Base-by-base conservation (phyloP, 2,113 vertebrate genomes). In the Elanoides forficatus region DNA sequence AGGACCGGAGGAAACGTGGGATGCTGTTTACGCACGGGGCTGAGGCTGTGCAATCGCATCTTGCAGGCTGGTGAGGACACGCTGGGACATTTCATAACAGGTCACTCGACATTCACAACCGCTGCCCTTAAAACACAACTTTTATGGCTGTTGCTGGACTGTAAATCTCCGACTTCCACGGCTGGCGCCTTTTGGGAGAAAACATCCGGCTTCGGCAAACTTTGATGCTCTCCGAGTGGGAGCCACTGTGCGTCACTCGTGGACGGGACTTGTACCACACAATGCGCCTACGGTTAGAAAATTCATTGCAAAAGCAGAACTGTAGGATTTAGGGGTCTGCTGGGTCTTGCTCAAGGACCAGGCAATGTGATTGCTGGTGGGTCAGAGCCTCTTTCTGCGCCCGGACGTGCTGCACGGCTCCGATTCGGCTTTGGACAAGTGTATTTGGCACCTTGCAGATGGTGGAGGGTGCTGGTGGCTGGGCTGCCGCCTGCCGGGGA, bases 351-450 rank as follows among this genome's bases (percentile, higher is more conserved):
- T 85, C 87, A 48, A 66, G 23, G 63, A 25, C 8, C 2, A 3
- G 30, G 18, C 30, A 10, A 8, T 3, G 75, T 0, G 18, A 7
- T 13, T 6, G 23, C 16, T 9, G 34, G 4, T 2, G 29, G 67
- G 47, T 10, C 11, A 0, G 29, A 38, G 73, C 40, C 65, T 66
- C 76, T 71, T 91, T 68, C 81, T 47, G n/a, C 10, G 0, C 76
- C 84, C 4, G 0, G 81, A 11, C 2, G 0, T 1, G 6, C 71
- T 15, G 42, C 7, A 1, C 1, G 8, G 48, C 79, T 68, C 71
- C 1, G 0, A 1, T 30, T 56, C 0, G 1, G 32, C 43, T 36
- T 55, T 8, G 72, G 72, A 13, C 2, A 7, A 8, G 29, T 1
- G 2, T 0, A 0, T 38, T 55, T 12, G 83, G 52, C 67, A 26